Conservation (phyloP, 2,797 vertebrate genomes). For the Pterois miles region DNA sequence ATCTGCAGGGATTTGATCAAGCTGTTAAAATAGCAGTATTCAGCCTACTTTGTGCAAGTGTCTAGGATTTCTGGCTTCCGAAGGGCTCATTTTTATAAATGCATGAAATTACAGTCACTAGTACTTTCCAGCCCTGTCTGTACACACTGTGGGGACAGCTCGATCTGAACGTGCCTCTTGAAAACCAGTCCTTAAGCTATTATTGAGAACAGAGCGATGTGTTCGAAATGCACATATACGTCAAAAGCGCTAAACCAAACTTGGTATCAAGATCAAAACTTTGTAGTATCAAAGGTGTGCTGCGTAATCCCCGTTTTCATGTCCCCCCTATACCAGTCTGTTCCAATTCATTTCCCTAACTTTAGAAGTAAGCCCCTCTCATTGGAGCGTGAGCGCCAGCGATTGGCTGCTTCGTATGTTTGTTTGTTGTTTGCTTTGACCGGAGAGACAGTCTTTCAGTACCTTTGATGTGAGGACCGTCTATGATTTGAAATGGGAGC, state of each 20-base stretch:
- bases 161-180: constrained; percentile 12
- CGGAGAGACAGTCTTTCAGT: constrained; percentile 66
- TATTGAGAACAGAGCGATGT: constrained; percentile 4
- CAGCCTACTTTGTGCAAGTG: not conserved
- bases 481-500: constrained; percentile 78
- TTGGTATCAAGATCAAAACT: constrained; percentile 47
- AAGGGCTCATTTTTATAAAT: constrained; percentile 21
- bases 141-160: constrained; percentile 6
- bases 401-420: constrained; percentile 72
- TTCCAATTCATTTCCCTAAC: constrained; percentile 63
- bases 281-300: constrained; percentile 56
- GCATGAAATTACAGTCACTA: constrained; percentile 30
- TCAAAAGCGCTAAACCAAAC: constrained; percentile 17
- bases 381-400: constrained; percentile 46
- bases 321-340: constrained; percentile 23
- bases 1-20: constrained; percentile 9
- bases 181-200: constrained; percentile 13
- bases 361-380: constrained; percentile 66
- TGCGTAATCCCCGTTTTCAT: constrained; percentile 48
- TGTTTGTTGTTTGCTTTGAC: constrained; percentile 78
- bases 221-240: constrained; percentile 22
- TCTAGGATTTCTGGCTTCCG: constrained; percentile 23
- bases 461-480: constrained; percentile 80
- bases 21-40: constrained; percentile 18
- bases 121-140: constrained; percentile 1